Base-by-base conservation (phyloP, 2,888 invertebrate species). In the Alentia gelatinosa region DNA sequence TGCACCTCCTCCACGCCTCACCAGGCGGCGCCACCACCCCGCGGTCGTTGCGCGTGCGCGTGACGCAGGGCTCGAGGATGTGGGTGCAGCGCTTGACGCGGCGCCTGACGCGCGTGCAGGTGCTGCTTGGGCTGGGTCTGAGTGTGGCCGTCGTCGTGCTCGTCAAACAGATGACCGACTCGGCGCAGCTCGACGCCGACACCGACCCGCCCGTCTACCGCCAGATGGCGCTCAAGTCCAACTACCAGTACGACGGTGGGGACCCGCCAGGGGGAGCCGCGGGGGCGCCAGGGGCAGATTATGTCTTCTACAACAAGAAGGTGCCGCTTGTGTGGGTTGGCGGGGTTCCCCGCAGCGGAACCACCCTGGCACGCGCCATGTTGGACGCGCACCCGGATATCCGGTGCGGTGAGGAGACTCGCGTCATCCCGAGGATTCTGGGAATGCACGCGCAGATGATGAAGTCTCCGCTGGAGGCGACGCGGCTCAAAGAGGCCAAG, bases 351-450 rank as follows among this genome's bases (percentile, higher is more conserved):
- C 97, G 99, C 94, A 98, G 98, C 50, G 93, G 99, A 90, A 99
- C 99, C 89, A 99, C 99, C 93, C 97, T 99, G 94, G 98, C 98
- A 98, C 97, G 99, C 95, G 99, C 99, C 93, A 98, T 99, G 98
- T 97, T 99, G 94, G 99, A 99, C 96, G 99, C 99, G 93, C 99
- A 99, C 97, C 98, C 98, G 39, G 98, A 98, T 96, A 98, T 99
- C 95, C 97, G 98, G 96, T 99, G 99, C 47, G 99, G 99, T 39
- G 98, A 99, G 96, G 99, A 99, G 97, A 96, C 96, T 7, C 98
- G 99, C 94, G 98, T 99, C 91, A 98, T 99, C 96, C 99, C 99
- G 90, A 97, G 99, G 15, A 91, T 93, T 26, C 91, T 99, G 93
- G 98, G 98, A 96, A 97, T 99, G 97, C 97, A 98, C 93, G 98